Evolutionary conservation across 2,113 vertebrate genomes (phyloP), one percentile per base, ranked within the genome.

Genomic region (Salminus brasiliensis): DNA sequence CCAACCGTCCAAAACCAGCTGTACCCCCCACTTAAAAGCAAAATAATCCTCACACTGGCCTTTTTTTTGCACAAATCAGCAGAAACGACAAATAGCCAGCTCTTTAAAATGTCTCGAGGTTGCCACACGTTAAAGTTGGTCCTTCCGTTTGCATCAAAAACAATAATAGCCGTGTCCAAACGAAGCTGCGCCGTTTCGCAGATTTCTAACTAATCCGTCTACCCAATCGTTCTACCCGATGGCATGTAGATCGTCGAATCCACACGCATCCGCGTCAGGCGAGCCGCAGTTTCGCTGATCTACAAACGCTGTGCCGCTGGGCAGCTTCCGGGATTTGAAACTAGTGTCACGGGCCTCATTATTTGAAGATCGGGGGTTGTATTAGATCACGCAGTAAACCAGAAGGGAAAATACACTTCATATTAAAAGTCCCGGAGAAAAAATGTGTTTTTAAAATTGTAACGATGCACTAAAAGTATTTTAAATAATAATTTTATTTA

Each of bases 41-140:
- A 47, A 1, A 1, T 32, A 18, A 10, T 43, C 45, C 27, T 9
- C 1, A 25, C 43, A n/a, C 29, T 15, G n/a, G 59, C 25, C 15
- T 18, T 10, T 12, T 36, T 36, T 55, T 5, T 12, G 23, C 0
- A 43, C 10, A 36, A 45, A 34, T 36, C 0, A 41, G 32, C 4
- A 34, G 9, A 0, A 23, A 34, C 0, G 1, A 1, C 0, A 45
- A 65, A 15, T 11, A 2, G 30, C 18, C 29, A 34, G 60, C 30
- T 63, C 2, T 63, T 63, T 32, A 63, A 63, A 63, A 63, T 21
- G 60, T 63, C 60, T 34, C 6, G 30, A 29, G 12, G 30, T 39
- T 76, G 47, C 49, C n/a, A 78, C 68, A 79, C n/a, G 30, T 47
- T 72, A 23, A 29, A 47, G 16, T 25, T 63, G 23, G 36, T 16